These are phyloP conservation scores for Capricornis sumatraensis DNA, from an alignment of 2,113 vertebrate species.

Conservation along the genomic window DNA sequence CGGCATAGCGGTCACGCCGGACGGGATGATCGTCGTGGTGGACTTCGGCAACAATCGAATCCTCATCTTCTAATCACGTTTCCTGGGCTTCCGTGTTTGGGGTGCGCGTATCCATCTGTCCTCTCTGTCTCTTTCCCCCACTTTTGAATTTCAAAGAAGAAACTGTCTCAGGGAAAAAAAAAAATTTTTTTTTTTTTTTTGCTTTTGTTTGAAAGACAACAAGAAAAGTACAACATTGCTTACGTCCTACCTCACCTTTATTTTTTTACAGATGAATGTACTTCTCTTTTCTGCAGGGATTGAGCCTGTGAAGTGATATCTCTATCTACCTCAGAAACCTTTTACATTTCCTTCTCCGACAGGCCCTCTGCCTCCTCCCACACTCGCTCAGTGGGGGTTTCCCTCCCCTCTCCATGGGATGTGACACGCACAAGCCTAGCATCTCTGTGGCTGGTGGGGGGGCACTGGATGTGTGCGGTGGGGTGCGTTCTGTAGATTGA, in stretches of 20 bases:
- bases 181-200: constrained; percentile 79
- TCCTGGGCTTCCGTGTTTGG: constrained; percentile 57
- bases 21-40: constrained; percentile 96
- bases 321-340: constrained; percentile 87
- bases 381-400: constrained; percentile 60
- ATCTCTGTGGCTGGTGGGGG: not conserved
- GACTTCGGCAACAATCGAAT: constrained; percentile 99
- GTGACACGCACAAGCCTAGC: constrained; percentile 73
- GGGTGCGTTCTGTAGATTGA: constrained; percentile 76
- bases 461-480: constrained; percentile 61
- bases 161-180: constrained; percentile 95
- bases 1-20: constrained; percentile 94
- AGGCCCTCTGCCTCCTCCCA: constrained; percentile 36
- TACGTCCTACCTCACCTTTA: constrained; percentile 98
- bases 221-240: constrained; percentile 88
- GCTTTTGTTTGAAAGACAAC: constrained; percentile 76
- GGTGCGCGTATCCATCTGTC: not conserved
- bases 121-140: not conserved
- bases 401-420: constrained; percentile 53
- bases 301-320: constrained; percentile 93
- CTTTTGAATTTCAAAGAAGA: constrained; percentile 77
- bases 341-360: constrained; percentile 64
- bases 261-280: constrained; percentile 97
- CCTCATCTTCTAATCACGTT: constrained; percentile 89
- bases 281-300: constrained; percentile 91